Evolutionary conservation across 2,797 vertebrate species (phyloP).

Genomic region (Australoheros facetus): DNA sequence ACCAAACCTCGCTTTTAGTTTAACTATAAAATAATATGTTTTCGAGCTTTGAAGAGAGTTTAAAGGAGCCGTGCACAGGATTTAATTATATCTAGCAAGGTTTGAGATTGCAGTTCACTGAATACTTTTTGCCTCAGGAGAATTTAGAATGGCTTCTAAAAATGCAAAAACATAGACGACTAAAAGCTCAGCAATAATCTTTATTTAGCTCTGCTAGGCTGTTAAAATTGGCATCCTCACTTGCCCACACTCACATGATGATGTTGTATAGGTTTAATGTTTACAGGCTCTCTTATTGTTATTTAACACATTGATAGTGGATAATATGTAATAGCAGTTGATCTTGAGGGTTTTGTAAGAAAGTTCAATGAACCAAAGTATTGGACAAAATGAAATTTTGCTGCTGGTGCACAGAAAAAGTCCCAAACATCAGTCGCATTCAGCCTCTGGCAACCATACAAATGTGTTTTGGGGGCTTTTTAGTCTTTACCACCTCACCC

Average conservation of each 20-base stretch:
- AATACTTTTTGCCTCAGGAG: not conserved
- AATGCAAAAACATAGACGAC: not conserved
- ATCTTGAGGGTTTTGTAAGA: not conserved
- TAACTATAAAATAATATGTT: not conserved
- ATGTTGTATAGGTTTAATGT: not conserved
- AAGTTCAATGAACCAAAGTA: not conserved
- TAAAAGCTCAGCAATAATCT: not conserved
- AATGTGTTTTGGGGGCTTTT: not conserved
- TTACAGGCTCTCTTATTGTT: not conserved
- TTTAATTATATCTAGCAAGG: not conserved
- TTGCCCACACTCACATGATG: not conserved
- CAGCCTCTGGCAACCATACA: not conserved
- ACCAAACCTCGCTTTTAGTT: not conserved
- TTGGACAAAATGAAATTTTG: not conserved
- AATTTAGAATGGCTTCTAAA: not conserved
- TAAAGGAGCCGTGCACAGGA: not conserved
- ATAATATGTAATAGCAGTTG: not conserved
- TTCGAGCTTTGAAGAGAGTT: not conserved
- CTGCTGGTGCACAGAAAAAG: not conserved
- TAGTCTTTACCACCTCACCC: not conserved
- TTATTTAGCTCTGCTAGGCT: not conserved
- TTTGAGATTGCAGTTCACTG: not conserved
- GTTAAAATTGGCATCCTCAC: not conserved
- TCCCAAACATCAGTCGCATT: not conserved
- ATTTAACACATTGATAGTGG: not conserved